Evolutionary conservation across 2,797 vertebrate species (phyloP).

Genomic region (Salmo trutta): DNA sequence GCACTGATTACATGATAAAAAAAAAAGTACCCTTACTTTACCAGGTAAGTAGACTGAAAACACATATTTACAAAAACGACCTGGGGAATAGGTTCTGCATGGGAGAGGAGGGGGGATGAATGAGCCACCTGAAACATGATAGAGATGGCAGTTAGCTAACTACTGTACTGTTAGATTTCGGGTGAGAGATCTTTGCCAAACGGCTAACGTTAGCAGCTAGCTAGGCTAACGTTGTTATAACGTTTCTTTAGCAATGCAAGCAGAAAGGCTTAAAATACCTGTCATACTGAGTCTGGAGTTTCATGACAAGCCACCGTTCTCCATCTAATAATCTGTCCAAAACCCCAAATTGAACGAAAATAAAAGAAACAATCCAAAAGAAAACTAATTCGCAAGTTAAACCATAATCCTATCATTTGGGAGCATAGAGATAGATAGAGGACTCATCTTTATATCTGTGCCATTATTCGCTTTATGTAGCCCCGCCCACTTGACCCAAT

Average conservation of each 20-base stretch:
- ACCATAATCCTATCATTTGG: conserved; percentile 21
- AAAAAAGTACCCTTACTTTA: too few species aligned
- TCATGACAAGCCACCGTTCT: conserved; percentile 69
- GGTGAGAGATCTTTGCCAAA: not conserved
- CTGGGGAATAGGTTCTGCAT: too few species aligned
- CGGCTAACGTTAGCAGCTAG: not conserved
- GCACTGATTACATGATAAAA: not conserved
- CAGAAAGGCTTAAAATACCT: conserved; percentile 59
- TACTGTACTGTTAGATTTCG: not conserved
- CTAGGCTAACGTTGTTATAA: not conserved
- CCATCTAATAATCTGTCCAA: conserved; percentile 55
- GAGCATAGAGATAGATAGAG: too few species aligned
- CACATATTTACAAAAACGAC: too few species aligned
- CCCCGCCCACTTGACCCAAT: too few species aligned
- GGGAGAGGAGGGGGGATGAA: too few species aligned
- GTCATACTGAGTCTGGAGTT: conserved; percentile 79
- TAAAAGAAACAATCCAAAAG: conserved; percentile 36
- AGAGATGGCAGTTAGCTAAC: not conserved
- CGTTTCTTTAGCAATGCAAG: not conserved
- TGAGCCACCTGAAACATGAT: too few species aligned
- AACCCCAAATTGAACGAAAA: conserved; percentile 49
- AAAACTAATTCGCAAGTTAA: conserved; percentile 38
- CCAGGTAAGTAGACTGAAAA: too few species aligned
- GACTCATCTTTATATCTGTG: too few species aligned
- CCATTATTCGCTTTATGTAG: too few species aligned